Base-by-base conservation (phyloP, 2,113 vertebrate genomes). In the Otocyon megalotis region DNA sequence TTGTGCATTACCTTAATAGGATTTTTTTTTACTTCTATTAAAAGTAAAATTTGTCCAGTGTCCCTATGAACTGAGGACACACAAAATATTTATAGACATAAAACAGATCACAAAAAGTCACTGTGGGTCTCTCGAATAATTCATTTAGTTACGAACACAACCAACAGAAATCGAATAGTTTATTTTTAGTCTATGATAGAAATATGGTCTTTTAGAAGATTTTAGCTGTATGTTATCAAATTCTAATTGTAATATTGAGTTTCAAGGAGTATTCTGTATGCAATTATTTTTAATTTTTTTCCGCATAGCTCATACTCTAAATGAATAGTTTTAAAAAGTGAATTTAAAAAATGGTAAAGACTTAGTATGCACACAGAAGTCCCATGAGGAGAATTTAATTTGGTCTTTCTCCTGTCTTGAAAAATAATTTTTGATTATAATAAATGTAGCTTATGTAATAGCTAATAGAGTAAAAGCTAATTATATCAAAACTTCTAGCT, bases 351-450 rank as follows among this genome's bases (percentile, higher is more conserved):
- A 8, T 37, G 32, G 19, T 30, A 76, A 88, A 53, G 32, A 83
- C 35, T 35, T 77, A 90, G 50, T 32, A 62, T 35, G 19, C 22
- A 77, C 43, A 60, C 6, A 32, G 37, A 87, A 85, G 16, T 28
- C 17, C 15, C 5, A 82, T 22, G 5, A 83, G 20, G 2, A 83
- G 15, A 81, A 80, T 71, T 93, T 81, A 76, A 90, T 85, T 56
- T 86, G 32, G 28, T 35, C 37, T 81, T 93, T 81, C 56, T 86
- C 22, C 20, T 72, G 43, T 28, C 65, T 88, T 82, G 17, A 43
- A 97, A 96, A 89, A 63, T 76, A 69, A 35, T 74, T 81, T 95
- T 91, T 94, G 9, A 54, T 81, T 53, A 50, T 62, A 93, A 87
- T 90, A 72, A 67, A 88, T 91, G 13, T 71, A 5, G 16, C 6